A percentile compares a stretch with the other conserved stretches of the same genome.
Evolutionary conservation across 2,888 invertebrate genomes (phyloP).

Genomic region (Agonopterix heracliana): DNA sequence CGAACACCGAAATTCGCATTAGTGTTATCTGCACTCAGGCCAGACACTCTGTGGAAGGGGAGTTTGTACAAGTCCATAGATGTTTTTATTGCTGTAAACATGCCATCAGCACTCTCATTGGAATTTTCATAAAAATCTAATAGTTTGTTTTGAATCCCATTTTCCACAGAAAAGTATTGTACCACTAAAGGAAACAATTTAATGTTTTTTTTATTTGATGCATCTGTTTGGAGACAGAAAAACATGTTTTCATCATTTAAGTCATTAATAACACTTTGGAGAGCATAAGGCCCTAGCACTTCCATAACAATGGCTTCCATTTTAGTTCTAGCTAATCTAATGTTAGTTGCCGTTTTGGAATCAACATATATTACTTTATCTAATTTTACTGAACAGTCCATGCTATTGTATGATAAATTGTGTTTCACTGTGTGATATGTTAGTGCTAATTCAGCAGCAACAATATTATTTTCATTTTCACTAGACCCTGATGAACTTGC

Average conservation of each 20-base stretch:
- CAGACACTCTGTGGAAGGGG: conserved; percentile 24
- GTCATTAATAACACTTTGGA: conserved; percentile 18
- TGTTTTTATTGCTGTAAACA: conserved; percentile 11
- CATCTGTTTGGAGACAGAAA: conserved; percentile 27
- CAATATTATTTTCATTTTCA: conserved; percentile 10
- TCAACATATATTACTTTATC: conserved; percentile 22
- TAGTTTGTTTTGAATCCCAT: conserved; percentile 21
- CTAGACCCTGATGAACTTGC: conserved; percentile 10
- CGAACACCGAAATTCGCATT: conserved; percentile 31
- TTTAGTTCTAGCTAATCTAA: conserved; percentile 22
- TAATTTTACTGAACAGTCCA: conserved; percentile 23
- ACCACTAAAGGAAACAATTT: conserved; percentile 24
- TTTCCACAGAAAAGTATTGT: conserved; percentile 21
- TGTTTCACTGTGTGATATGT: conserved; percentile 29
- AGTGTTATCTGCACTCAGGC: conserved; percentile 31
- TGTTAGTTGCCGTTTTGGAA: conserved; percentile 16
- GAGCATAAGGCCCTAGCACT: conserved; percentile 11
- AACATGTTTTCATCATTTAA: conserved; percentile 19
- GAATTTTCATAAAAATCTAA: conserved; percentile 26
- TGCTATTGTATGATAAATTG: conserved; percentile 27
- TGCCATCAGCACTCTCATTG: conserved; percentile 23
- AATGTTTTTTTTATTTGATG: conserved; percentile 24
- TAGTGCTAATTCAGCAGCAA: conserved; percentile 20
- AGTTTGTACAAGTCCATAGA: conserved; percentile 16
- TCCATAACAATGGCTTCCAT: conserved; percentile 22